Base-by-base conservation (phyloP, 2,113 vertebrate species). In the Cynopterus brachyotis region DNA sequence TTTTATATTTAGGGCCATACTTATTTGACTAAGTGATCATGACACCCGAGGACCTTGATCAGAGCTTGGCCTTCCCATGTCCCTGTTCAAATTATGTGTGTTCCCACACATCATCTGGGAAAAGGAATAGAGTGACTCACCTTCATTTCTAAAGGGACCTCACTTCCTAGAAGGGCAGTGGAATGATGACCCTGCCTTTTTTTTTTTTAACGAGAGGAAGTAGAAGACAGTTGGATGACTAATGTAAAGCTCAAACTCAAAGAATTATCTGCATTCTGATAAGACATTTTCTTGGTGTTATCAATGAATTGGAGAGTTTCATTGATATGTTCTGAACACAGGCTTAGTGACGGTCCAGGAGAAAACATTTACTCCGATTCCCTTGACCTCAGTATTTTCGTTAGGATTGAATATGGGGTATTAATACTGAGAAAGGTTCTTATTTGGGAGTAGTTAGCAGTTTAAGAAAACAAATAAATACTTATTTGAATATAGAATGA, bases 261-360 rank as follows among this genome's bases (percentile, higher is more conserved):
- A 88, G 28, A 90, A 76, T 89, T 80, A 15, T 66, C 26, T 69
- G 2, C n/a, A 47, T 78, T 94, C 57, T 79, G 37, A 55, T 42
- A 59, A 76, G 45, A 84, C 9, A 47, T 85, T 89, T 85, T 81
- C n/a, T 69, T 72, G 35, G n/a, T 55, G 40, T 26, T 62, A 66
- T 50, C 53, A 80, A 0, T 87, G 75, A 94, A 67, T 72, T 84
- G 70, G 94, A 96, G 90, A 88, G 37, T 89, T 89, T 79, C 70
- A 93, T 47, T 57, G 28, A 60, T 91, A 22, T 76, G 15, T 78
- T 92, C 12, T 59, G 40, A 66, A 53, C 55, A 83, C 70, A 9
- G 22, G 22, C 64, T 96, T 73, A 67, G 76, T 67, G 59, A 87
- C 30, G 6, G 0, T 87, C 75, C 87, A 24, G n/a, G 50, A 73